A percentile compares a stretch with the other conserved stretches of the same genome.
phyloP scores from a whole-genome alignment of 37 sponge, comb jelly and placozoan species.

The Spongilla lacustris region DNA sequence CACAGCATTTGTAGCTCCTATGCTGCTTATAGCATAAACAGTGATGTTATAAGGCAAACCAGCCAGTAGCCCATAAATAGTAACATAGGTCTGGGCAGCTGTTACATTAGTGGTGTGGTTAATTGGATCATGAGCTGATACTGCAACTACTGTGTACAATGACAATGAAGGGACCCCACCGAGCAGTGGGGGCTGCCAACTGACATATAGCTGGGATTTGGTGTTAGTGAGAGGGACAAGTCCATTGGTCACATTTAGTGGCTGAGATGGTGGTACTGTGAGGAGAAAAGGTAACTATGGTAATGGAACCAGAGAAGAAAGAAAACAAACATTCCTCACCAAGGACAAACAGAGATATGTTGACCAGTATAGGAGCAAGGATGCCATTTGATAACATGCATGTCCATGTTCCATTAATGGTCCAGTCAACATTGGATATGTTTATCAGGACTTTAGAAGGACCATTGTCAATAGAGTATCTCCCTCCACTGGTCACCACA shows the following conservation, averaged over 20 bases:
- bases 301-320: too few species aligned
- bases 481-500: not conserved
- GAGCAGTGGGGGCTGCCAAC: not conserved
- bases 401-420: conserved; percentile 13
- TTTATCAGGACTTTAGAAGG: conserved; percentile 12
- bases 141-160: not conserved
- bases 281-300: not conserved
- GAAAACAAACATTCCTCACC: not conserved
- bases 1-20: not conserved
- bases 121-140: not conserved
- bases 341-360: not conserved
- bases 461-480: not conserved
- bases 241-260: not conserved
- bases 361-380: not conserved
- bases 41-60: not conserved
- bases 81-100: not conserved
- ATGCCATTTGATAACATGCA: not conserved
- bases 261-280: not conserved
- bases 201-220: not conserved
- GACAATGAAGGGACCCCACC: not conserved
- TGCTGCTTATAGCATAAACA: not conserved
- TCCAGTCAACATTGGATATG: not conserved
- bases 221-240: not conserved
- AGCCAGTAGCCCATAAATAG: too few species aligned
- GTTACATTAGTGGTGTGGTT: not conserved